phyloP scores from a whole-genome alignment of 2,113 vertebrate genomes.

The Collichthys lucidus region DNA sequence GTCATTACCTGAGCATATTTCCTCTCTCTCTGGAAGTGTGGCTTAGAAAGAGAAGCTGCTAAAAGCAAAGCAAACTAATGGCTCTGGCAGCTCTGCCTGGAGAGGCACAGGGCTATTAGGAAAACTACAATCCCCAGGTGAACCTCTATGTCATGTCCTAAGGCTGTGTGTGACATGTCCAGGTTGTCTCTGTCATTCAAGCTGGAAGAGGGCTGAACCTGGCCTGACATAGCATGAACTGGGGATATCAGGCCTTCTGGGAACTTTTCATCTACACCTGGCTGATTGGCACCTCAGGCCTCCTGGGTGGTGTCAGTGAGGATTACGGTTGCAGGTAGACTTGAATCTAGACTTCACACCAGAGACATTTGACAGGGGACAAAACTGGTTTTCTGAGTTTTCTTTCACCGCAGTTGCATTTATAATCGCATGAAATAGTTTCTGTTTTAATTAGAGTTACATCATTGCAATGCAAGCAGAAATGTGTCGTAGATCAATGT shows the following conservation, averaged over 20 bases:
- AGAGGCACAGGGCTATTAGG: constrained; percentile 77
- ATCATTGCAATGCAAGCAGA: constrained; percentile 20
- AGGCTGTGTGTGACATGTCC: constrained; percentile 76
- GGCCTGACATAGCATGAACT: constrained; percentile 71
- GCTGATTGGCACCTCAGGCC: constrained; percentile 78
- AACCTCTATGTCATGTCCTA: constrained; percentile 73
- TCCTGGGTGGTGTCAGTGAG: constrained; percentile 74
- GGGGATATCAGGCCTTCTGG: constrained; percentile 72
- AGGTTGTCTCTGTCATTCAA: constrained; percentile 79
- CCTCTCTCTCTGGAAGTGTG: constrained; percentile 41
- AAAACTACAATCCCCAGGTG: constrained; percentile 80
- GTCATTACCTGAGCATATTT: constrained; percentile 74
- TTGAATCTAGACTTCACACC: constrained; percentile 8
- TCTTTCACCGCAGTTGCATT: constrained; percentile 19
- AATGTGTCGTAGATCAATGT: constrained; percentile 24
- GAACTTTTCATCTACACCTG: constrained; percentile 76
- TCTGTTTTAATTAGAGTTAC: constrained; percentile 21
- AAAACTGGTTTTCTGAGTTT: constrained; percentile 22
- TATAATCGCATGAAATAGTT: constrained; percentile 20
- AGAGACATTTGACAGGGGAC: constrained; percentile 23
- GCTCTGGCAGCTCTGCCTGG: constrained; percentile 62
- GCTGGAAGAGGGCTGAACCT: constrained; percentile 57
- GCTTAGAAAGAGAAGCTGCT: constrained; percentile 63
- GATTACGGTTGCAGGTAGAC: constrained; percentile 74
- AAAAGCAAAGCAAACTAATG: constrained; percentile 76